Base-by-base conservation (phyloP, 2,888 invertebrate genomes). In the Tetramorium bicarinatum region DNA sequence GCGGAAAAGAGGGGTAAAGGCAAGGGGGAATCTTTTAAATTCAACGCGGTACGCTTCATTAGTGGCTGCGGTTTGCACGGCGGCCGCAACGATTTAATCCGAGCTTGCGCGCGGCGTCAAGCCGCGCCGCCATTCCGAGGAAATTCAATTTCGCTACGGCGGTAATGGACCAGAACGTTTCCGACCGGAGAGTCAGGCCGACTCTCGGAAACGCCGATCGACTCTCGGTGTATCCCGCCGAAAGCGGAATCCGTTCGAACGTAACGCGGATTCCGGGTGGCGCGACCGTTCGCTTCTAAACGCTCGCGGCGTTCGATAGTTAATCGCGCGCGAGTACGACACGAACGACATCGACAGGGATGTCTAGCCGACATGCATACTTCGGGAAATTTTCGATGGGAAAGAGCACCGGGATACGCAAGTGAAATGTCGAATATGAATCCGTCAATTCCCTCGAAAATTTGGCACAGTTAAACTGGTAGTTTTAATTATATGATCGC, bases 21-120 rank as follows among this genome's bases (percentile, higher is more conserved):
- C 6, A 29, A 34, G 21, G 61, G 44, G 64, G 81, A 84, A 83
- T 86, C 90, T 92, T 93, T 92, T 91, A 91, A 91, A 92, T 93
- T 92, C 88, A 91, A 87, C 87, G 87, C 85, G 88, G 90, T 89
- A 86, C 87, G 87, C 89, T 91, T 91, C 90, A 91, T 93, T 92
- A 91, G 89, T 81, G 89, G 85, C 86, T 88, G 88, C 85, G 91
- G 90, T 87, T 85, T 85, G 84, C 62, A 62, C 88, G 85, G 85
- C 85, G 87, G 88, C 91, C 93, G 87, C 92, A 92, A 92, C 91
- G 92, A 92, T 93, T 93, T 93, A 93, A 93, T 92, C 87, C 92
- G 90, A 91, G 88, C 90, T 87, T 85, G 84, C 87, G 87, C 85
- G 76, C 64, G 71, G 87, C 82, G 87, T 84, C 47, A 74, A 72